Conservation (phyloP, 2,113 vertebrate species). For the Antechinus flavipes region DNA sequence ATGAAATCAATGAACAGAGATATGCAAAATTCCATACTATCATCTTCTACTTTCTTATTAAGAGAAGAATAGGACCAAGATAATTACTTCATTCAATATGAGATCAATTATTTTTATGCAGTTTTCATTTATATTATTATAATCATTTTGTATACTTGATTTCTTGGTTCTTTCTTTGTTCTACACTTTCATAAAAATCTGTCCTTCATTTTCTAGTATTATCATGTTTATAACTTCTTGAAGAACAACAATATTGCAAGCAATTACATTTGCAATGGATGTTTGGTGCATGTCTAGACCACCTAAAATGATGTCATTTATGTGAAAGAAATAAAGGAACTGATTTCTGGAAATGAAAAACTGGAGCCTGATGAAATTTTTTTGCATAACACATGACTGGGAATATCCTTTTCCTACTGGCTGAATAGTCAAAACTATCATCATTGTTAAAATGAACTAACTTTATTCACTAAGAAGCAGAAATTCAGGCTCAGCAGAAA, state of each 20-base stretch:
- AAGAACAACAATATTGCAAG: neutral
- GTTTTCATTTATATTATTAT: no score
- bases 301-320: neutral
- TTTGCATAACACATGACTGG: neutral
- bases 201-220: no score
- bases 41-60: no score
- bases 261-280: neutral
- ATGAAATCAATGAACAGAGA: no score
- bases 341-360: neutral
- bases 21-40: no score
- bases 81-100: no score
- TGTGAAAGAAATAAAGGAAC: neutral
- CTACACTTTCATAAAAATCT: no score
- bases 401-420: neutral
- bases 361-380: neutral
- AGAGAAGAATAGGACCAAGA: no score
- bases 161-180: no score
- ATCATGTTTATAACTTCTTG: neutral
- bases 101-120: no score
- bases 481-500: neutral
- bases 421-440: neutral
- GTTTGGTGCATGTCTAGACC: neutral
- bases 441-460: neutral
- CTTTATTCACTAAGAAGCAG: neutral
- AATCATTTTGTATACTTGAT: no score